Percentiles rank a stretch among this genome's conserved stretches.
Evolutionary conservation across 2,797 vertebrate species (phyloP).

Genomic region (Vultur gryphus): DNA sequence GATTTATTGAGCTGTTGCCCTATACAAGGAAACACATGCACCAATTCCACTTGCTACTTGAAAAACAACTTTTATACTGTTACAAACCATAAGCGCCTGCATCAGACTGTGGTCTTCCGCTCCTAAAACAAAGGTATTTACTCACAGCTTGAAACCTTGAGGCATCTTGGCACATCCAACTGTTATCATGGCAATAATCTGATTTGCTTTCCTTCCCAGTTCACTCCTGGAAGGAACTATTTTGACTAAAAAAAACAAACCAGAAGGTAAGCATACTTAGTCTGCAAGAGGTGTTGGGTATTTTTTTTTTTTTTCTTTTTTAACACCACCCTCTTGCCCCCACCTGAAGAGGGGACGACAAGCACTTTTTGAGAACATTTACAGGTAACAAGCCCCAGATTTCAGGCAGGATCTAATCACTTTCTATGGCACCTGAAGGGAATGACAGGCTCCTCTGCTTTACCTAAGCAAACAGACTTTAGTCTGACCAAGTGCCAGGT

Average conservation of each 20-base stretch:
- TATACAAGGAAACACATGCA: not conserved
- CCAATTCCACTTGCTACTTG: not conserved
- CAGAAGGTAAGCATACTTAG: not conserved
- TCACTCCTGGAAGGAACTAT: constrained; percentile 50
- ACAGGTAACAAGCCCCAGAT: not conserved
- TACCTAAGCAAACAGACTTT: not conserved
- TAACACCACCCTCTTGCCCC: not conserved
- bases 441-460: not conserved
- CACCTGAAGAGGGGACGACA: not conserved
- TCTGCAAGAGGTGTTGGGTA: not conserved
- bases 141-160: constrained; percentile 55
- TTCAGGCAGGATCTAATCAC: not conserved
- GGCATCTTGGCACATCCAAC: constrained; percentile 46
- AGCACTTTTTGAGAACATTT: not conserved
- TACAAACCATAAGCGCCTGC: not conserved
- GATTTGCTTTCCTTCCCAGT: constrained; percentile 49
- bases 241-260: constrained; percentile 9
- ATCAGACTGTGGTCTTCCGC: not conserved
- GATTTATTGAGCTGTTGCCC: not conserved
- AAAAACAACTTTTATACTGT: not conserved
- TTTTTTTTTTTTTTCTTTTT: not conserved
- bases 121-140: constrained; percentile 41
- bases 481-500: not conserved
- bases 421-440: not conserved
- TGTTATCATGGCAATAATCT: constrained; percentile 48